phyloP scores from a whole-genome alignment of 53 echinoderm and acorn worm genomes.

The Hippasteria phrygiana region DNA sequence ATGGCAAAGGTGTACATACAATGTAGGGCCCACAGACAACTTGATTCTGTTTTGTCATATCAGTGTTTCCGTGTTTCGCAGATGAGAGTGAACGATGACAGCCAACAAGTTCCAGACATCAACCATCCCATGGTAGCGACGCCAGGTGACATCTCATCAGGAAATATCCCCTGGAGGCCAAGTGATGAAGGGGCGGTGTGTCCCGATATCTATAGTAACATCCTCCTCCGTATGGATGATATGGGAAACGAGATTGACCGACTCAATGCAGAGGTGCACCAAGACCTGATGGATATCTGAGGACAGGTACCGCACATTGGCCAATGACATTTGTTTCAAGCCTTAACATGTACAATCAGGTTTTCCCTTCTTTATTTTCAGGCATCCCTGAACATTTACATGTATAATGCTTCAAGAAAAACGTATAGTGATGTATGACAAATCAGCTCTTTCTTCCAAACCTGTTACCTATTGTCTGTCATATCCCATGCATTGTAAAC shows the following conservation, averaged over 20 bases:
- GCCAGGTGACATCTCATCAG: not conserved
- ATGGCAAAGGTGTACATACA: no score
- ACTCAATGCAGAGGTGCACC: not conserved
- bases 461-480: no score
- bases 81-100: slow-evolving; percentile 7
- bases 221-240: slow-evolving; percentile 34
- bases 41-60: not conserved
- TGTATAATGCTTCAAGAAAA: no score
- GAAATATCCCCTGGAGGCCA: not conserved
- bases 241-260: slow-evolving; percentile 49
- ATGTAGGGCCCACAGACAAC: no score
- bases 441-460: no score
- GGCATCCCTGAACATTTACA: no score
- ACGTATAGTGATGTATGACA: no score
- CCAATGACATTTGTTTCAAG: no score
- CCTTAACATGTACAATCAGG: no score
- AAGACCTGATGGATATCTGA: slow-evolving; percentile 8
- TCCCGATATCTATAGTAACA: slow-evolving; percentile 15
- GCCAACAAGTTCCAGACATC: slow-evolving; percentile 18
- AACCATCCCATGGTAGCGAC: not conserved
- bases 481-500: no score
- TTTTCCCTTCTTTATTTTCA: no score
- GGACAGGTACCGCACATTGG: no score
- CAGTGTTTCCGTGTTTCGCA: not conserved
- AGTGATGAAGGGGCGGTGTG: not conserved